These are phyloP conservation scores for Listrodromus nycthemerus DNA, from an alignment of 2,888 invertebrate genomes.

Conservation along the genomic window DNA sequence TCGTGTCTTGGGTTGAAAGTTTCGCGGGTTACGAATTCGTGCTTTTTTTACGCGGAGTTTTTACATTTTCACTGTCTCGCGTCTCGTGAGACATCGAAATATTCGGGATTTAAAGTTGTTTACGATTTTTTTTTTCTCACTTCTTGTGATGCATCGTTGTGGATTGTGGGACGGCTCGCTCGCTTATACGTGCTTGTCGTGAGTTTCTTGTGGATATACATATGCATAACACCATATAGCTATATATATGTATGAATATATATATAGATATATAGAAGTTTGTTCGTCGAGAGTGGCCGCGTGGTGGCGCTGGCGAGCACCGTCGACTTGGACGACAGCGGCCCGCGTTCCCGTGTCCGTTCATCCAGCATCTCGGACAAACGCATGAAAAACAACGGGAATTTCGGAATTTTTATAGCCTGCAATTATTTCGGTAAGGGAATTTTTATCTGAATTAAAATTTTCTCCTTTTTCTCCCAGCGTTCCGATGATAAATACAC, in stretches of 20 bases:
- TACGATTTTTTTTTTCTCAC: slow-evolving; percentile 24
- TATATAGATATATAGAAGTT: too few relatives aligned
- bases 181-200: not conserved
- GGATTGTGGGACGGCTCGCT: slow-evolving; percentile 5
- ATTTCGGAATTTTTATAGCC: slow-evolving; percentile 35
- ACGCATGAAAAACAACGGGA: not conserved
- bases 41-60: not conserved
- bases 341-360: slow-evolving; percentile 43
- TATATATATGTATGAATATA: not conserved
- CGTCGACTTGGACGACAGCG: slow-evolving; percentile 8
- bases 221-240: not conserved
- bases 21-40: slow-evolving; percentile 9
- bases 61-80: not conserved
- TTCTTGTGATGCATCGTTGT: slow-evolving; percentile 36
- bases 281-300: slow-evolving; percentile 51
- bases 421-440: slow-evolving; percentile 55
- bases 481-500: too few relatives aligned
- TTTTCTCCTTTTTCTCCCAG: too few relatives aligned
- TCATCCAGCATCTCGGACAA: slow-evolving; percentile 44
- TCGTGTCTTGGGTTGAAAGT: slow-evolving; percentile 25
- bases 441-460: not conserved
- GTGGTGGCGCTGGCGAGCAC: slow-evolving; percentile 62
- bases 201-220: not conserved
- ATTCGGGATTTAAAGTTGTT: not conserved
- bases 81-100: not conserved